Evolutionary conservation across 2,888 invertebrate species (phyloP).

Genomic region (Hoplodrina ambigua): DNA sequence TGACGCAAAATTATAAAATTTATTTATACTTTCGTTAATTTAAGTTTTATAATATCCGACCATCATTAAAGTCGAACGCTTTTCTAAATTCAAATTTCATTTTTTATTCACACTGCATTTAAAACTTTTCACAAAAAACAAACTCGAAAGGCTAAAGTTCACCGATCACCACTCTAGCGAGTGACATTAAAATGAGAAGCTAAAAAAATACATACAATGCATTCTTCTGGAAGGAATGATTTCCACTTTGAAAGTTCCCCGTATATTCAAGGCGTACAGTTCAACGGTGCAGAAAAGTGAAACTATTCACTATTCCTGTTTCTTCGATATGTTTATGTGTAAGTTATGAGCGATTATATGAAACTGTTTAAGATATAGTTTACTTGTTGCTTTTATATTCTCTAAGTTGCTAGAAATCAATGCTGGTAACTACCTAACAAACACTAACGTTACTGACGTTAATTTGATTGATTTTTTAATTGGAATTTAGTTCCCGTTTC

Average conservation of each 20-base stretch:
- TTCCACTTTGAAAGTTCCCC: conserved; percentile 84
- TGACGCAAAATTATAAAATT: no score
- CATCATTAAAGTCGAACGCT: not conserved
- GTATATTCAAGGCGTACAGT: conserved; percentile 83
- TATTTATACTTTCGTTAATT: no score
- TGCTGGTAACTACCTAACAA: no score
- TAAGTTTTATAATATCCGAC: no score
- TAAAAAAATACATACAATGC: conserved; percentile 59
- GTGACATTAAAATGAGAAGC: conserved; percentile 24
- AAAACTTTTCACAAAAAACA: conserved; percentile 1
- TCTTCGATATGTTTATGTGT: conserved; percentile 60
- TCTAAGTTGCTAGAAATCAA: no score
- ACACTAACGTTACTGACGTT: no score
- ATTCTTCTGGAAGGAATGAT: conserved; percentile 76
- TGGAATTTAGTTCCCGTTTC: no score
- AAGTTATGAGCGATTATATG: conserved; percentile 59
- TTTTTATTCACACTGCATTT: not conserved
- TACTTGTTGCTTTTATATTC: no score
- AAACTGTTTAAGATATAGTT: no score
- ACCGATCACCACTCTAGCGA: conserved; percentile 2
- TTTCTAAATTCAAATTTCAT: not conserved
- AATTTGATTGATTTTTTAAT: no score
- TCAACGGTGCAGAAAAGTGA: conserved; percentile 88
- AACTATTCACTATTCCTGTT: conserved; percentile 81
- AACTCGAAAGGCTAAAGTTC: conserved; percentile 10